Conservation (phyloP, 37 sponge, comb jelly and placozoan species). For the Halichondria panicea region DNA sequence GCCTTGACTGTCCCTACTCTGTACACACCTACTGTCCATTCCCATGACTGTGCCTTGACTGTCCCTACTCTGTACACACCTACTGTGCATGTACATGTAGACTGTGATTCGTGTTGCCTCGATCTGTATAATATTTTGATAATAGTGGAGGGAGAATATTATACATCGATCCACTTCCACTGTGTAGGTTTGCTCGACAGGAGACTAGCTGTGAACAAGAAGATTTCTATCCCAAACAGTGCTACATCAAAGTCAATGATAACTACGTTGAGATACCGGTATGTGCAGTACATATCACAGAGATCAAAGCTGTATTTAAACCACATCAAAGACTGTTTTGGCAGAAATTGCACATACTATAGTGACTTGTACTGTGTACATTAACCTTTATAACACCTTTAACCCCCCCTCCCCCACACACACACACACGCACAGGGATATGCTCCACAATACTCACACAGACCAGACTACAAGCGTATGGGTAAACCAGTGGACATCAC, state of each 20-base stretch:
- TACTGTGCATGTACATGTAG: too few relatives aligned
- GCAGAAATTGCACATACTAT: too few relatives aligned
- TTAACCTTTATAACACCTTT: neutral
- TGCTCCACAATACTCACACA: conserved; percentile 18
- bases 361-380: too few relatives aligned
- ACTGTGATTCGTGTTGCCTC: neutral
- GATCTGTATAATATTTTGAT: neutral
- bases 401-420: neutral
- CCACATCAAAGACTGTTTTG: too few relatives aligned
- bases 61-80: too few relatives aligned
- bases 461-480: conserved; percentile 53
- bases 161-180: neutral
- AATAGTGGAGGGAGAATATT: neutral
- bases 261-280: conserved; percentile 45
- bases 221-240: conserved; percentile 71
- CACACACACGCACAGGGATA: conserved; percentile 36
- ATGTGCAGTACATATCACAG: too few relatives aligned
- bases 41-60: too few relatives aligned
- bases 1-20: too few relatives aligned
- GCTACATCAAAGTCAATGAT: conserved; percentile 68
- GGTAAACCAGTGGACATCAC: conserved; percentile 69
- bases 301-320: too few relatives aligned
- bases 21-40: too few relatives aligned
- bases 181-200: conserved; percentile 51
- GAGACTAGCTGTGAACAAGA: conserved; percentile 77